These are phyloP conservation scores for Altica lythri DNA, from an alignment of 2,888 invertebrate species.

Conservation along the genomic window DNA sequence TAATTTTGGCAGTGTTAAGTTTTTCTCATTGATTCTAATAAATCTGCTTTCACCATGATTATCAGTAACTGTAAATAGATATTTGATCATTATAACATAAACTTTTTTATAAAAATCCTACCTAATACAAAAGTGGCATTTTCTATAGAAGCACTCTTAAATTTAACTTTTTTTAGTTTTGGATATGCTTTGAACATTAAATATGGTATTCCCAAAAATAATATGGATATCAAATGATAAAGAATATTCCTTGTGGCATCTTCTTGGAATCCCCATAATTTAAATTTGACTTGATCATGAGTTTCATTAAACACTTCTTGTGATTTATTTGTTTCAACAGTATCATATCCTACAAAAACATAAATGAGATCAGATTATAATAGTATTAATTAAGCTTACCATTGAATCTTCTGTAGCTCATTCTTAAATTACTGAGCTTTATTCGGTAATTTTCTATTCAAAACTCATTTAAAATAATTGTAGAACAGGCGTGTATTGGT, in stretches of 20 bases:
- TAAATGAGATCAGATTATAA: too few species aligned
- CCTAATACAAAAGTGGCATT: conserved; percentile 23
- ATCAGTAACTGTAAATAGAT: conserved; percentile 19
- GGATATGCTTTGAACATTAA: conserved; percentile 19
- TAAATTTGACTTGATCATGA: conserved; percentile 13
- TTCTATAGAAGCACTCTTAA: conserved; percentile 11
- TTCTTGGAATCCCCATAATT: conserved; percentile 12
- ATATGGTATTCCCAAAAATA: conserved; percentile 29
- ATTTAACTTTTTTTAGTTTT: conserved; percentile 22
- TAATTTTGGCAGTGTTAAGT: conserved; percentile 52
- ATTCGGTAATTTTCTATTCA: too few species aligned
- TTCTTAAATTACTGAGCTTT: background rate
- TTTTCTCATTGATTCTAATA: conserved; percentile 14
- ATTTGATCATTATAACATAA: background rate
- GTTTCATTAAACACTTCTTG: conserved; percentile 18
- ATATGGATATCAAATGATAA: conserved; percentile 17
- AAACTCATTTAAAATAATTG: too few species aligned
- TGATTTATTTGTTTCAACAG: conserved; percentile 8
- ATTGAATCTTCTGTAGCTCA: background rate
- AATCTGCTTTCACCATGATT: conserved; percentile 8
- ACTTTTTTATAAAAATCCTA: background rate
- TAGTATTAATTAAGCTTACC: too few species aligned
- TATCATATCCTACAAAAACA: conserved; percentile 16
- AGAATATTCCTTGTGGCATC: conserved; percentile 6
- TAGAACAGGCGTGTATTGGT: too few species aligned